Percentiles rank a stretch among this genome's conserved stretches.
phyloP scores from a whole-genome alignment of 2,113 vertebrate genomes.

The Anarhynchus alexandrinus region DNA sequence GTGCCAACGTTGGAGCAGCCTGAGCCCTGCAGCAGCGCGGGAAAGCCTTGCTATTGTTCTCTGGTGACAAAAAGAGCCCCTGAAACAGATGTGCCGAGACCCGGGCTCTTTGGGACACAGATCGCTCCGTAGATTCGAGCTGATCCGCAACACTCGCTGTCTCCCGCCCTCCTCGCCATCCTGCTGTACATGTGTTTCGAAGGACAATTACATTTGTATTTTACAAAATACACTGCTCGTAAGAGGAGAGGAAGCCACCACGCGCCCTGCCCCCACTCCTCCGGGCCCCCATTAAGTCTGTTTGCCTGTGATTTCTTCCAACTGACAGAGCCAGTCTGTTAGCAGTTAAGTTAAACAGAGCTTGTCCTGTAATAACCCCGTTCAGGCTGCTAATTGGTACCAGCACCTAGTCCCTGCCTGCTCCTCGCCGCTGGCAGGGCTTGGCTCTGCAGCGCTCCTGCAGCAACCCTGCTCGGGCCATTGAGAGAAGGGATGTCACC shows the following conservation, averaged over 20 bases:
- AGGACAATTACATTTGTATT: constrained; percentile 39
- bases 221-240: constrained; percentile 22
- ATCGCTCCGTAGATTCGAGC: background rate
- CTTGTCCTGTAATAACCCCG: constrained; percentile 72
- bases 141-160: background rate
- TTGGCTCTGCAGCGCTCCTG: background rate
- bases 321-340: constrained; percentile 63
- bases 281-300: constrained; percentile 39
- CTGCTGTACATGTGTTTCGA: background rate
- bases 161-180: background rate
- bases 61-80: background rate
- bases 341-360: constrained; percentile 72
- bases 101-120: background rate
- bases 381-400: constrained; percentile 65
- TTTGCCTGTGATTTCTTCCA: constrained; percentile 65
- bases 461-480: background rate
- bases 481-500: background rate
- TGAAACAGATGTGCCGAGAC: background rate
- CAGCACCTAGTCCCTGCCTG: constrained; percentile 52
- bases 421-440: background rate
- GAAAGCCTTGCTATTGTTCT: constrained; percentile 5
- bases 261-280: constrained; percentile 31
- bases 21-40: background rate
- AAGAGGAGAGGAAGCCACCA: constrained; percentile 1
- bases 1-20: background rate